phyloP scores from a whole-genome alignment of 2,797 vertebrate genomes.

The Bryconaethiops microstoma region DNA sequence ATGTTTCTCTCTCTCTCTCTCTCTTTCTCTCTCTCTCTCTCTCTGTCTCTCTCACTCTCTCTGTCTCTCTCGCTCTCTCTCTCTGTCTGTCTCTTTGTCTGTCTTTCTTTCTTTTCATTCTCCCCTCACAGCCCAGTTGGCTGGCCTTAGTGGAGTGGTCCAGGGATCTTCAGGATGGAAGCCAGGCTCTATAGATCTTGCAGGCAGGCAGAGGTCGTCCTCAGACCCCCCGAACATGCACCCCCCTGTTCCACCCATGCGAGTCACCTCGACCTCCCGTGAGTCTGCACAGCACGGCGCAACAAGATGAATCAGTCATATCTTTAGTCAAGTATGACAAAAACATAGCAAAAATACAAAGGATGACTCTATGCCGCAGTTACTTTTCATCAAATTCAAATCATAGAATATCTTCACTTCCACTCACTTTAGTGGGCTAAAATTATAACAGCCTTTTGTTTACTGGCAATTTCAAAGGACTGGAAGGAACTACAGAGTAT shows the following conservation, averaged over 20 bases:
- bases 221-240: slow-evolving; percentile 98
- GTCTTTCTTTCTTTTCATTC: slow-evolving; percentile 6
- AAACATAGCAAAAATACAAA: background rate
- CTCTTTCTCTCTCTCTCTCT: no score
- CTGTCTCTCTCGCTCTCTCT: background rate
- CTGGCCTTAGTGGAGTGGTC: slow-evolving; percentile 80
- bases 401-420: background rate
- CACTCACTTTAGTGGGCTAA: background rate
- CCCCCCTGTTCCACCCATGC: slow-evolving; percentile 85
- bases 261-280: slow-evolving; percentile 92
- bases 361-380: background rate
- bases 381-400: background rate
- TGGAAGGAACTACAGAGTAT: slow-evolving; percentile 1
- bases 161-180: slow-evolving; percentile 88
- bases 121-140: slow-evolving; percentile 80
- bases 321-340: no score
- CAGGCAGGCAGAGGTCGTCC: slow-evolving; percentile 92
- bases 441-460: background rate
- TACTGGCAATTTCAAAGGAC: background rate
- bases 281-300: slow-evolving; percentile 59
- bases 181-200: slow-evolving; percentile 85
- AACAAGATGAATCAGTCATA: background rate
- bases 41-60: background rate
- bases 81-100: no score
- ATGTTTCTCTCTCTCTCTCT: slow-evolving; percentile 23